A percentile compares a stretch with the other conserved stretches of the same genome.
These are phyloP conservation scores for Drosophila eugracilis DNA, from an alignment of 1,140 invertebrate genomes.

Conservation along the genomic window DNA sequence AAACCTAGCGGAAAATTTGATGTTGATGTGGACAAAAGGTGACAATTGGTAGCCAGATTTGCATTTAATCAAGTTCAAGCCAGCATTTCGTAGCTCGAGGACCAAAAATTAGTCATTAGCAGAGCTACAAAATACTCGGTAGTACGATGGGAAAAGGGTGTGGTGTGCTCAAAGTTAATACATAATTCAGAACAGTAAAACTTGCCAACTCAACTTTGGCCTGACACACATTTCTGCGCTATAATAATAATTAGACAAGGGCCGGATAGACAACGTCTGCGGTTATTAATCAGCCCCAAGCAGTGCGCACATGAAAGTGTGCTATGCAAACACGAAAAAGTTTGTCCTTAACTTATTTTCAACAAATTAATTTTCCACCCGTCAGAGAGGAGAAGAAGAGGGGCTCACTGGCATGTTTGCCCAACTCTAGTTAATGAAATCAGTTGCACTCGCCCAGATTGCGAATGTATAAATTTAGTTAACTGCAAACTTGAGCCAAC, in stretches of 20 bases:
- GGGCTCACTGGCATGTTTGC: constrained; percentile 38
- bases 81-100: constrained; percentile 10
- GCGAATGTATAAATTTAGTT: constrained; percentile 73
- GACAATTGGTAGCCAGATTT: constrained; percentile 62
- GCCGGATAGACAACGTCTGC: constrained; percentile 23
- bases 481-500: constrained; percentile 70
- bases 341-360: constrained; percentile 80
- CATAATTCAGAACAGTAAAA: constrained; percentile 58
- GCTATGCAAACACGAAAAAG: constrained; percentile 55
- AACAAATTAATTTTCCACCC: constrained; percentile 82
- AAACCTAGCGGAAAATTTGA: constrained; percentile 78
- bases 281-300: constrained; percentile 66
- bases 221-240: constrained; percentile 44
- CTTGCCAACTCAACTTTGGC: constrained; percentile 8
- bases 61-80: constrained; percentile 44
- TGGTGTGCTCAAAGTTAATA: constrained; percentile 24
- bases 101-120: constrained; percentile 66
- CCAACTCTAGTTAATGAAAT: constrained; percentile 84
- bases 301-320: constrained; percentile 31
- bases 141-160: too few species aligned
- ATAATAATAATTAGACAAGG: constrained; percentile 60
- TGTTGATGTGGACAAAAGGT: constrained; percentile 74
- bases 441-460: constrained; percentile 71
- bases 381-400: constrained; percentile 20
- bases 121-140: too few species aligned